These are phyloP conservation scores for Turritopsis dohrnii DNA, from an alignment of 30 jellyfish, hydroid and myxozoan species.

Conservation along the genomic window DNA sequence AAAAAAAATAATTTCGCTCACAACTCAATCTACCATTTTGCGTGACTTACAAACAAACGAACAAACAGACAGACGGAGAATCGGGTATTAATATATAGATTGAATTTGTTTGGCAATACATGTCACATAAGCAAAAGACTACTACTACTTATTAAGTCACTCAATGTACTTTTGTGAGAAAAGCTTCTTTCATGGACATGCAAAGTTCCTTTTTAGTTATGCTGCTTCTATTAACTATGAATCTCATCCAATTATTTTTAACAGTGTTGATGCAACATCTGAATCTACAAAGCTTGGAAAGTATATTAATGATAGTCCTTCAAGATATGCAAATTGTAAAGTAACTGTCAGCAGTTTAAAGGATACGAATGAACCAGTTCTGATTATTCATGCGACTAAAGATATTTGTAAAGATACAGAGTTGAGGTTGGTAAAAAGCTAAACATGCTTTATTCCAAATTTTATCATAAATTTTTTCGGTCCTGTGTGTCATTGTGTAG, in stretches of 20 bases:
- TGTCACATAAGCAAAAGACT: not conserved
- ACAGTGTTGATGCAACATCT: too few relatives aligned
- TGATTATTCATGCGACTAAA: not conserved
- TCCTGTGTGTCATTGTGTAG: not conserved
- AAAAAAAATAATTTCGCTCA: too few relatives aligned
- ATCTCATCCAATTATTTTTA: not conserved
- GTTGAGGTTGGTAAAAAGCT: not conserved
- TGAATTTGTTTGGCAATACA: not conserved
- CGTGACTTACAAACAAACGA: too few relatives aligned
- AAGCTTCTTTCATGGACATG: not conserved
- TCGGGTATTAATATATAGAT: too few relatives aligned
- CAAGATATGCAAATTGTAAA: too few relatives aligned
- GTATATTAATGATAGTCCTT: too few relatives aligned
- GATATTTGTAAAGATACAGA: not conserved
- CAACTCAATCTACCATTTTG: too few relatives aligned
- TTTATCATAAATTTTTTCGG: not conserved
- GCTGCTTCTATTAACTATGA: not conserved
- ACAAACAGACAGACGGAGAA: too few relatives aligned
- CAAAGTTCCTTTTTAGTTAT: not conserved
- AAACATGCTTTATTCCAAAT: not conserved
- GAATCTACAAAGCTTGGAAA: too few relatives aligned
- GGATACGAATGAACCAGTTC: not conserved
- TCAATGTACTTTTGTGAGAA: not conserved
- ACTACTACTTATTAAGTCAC: not conserved
- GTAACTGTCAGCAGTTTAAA: not conserved